These are phyloP conservation scores for Aythya baeri DNA, from an alignment of 2,113 vertebrate species.

Conservation along the genomic window DNA sequence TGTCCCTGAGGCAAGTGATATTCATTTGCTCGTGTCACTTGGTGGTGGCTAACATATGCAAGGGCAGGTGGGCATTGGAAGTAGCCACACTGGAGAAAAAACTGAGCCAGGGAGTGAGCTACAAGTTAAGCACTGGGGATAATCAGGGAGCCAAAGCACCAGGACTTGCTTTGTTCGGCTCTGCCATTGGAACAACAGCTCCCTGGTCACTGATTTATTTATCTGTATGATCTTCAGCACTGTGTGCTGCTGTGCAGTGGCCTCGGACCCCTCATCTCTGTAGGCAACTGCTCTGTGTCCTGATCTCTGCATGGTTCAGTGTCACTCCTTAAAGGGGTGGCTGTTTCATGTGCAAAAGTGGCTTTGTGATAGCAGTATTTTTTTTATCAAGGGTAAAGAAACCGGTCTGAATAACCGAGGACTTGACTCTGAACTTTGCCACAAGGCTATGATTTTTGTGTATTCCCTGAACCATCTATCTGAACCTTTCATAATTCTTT, in stretches of 20 bases:
- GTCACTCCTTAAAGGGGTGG: background rate
- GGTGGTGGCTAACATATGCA: background rate
- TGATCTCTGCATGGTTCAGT: background rate
- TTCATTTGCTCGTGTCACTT: background rate
- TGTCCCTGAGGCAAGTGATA: too few relatives aligned
- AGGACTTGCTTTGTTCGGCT: background rate
- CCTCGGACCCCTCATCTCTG: background rate
- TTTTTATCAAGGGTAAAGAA: background rate
- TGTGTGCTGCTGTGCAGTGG: background rate
- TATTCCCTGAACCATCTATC: background rate
- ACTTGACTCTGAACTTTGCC: background rate
- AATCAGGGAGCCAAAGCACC: background rate
- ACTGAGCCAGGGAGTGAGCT: background rate
- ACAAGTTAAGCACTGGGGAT: background rate
- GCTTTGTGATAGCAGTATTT: background rate
- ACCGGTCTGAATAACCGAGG: background rate
- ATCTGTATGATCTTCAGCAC: background rate
- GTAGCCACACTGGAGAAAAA: accelerated
- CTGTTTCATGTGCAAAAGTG: background rate
- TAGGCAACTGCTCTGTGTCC: background rate
- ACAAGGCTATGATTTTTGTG: background rate
- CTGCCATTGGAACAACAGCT: background rate
- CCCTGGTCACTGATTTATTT: background rate
- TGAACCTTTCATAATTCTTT: background rate
- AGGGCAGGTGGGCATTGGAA: background rate